These are phyloP conservation scores for Ascidia mentula DNA, from an alignment of 23 tunicate species.

Conservation along the genomic window DNA sequence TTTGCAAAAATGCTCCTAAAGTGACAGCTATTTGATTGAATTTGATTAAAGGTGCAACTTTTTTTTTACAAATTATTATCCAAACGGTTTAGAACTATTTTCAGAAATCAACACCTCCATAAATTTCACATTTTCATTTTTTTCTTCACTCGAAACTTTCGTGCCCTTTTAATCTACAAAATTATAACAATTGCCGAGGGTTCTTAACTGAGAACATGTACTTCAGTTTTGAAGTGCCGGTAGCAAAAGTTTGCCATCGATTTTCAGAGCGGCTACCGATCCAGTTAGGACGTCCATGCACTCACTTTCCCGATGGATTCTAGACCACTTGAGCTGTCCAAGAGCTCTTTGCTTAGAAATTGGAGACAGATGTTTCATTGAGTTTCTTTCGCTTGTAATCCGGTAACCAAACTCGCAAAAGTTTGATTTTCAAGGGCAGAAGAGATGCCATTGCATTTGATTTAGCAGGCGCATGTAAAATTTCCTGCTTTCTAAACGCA, in stretches of 20 bases:
- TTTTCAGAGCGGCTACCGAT: background rate
- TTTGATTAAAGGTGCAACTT: no score
- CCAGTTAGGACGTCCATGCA: background rate
- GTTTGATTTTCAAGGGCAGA: constrained; percentile 8
- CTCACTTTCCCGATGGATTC: background rate
- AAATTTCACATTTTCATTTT: no score
- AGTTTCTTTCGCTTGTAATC: background rate
- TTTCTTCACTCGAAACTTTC: no score
- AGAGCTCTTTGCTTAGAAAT: background rate
- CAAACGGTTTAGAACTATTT: no score
- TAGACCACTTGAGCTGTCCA: background rate
- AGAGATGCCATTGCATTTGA: background rate
- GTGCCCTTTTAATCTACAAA: background rate
- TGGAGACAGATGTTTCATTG: constrained; percentile 2
- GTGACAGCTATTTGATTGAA: no score
- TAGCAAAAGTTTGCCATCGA: background rate
- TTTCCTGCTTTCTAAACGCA: background rate
- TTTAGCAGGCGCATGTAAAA: background rate
- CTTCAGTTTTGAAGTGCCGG: constrained; percentile 10
- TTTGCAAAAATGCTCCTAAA: no score
- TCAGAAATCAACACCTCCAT: no score
- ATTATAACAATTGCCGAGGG: constrained; percentile 6
- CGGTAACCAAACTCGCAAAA: constrained; percentile 10
- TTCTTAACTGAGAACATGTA: background rate
- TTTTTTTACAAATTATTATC: no score